Evolutionary conservation across 2,888 invertebrate species (phyloP).

Genomic region (Pegoplata infirma): DNA sequence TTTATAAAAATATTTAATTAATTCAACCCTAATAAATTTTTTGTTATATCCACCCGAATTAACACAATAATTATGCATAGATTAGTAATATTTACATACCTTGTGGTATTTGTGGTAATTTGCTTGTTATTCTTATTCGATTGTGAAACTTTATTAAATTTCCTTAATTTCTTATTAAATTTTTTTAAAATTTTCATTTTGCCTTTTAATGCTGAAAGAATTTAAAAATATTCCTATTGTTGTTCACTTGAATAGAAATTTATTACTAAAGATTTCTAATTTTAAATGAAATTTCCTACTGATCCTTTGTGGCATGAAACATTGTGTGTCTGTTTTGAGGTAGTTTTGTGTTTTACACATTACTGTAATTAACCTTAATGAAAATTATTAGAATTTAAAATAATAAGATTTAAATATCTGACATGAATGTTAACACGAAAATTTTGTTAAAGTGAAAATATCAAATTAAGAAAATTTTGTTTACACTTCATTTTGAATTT

Average conservation of each 20-base stretch:
- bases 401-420: no score
- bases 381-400: no score
- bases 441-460: no score
- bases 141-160: neutral
- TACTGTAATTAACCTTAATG: neutral
- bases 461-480: no score
- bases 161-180: constrained; percentile 32
- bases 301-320: no score
- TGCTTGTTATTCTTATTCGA: neutral
- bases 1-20: no score
- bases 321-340: neutral
- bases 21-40: no score
- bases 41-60: no score
- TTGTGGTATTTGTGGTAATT: constrained; percentile 3
- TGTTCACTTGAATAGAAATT: neutral
- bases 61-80: no score
- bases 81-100: constrained; percentile 9
- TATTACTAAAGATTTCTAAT: neutral
- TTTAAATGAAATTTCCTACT: no score
- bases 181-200: constrained; percentile 52
- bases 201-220: neutral
- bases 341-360: neutral
- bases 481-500: no score
- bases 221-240: neutral
- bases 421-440: no score